Evolutionary conservation across 2,888 invertebrate species (phyloP).

Genomic region (Apantesis nais): DNA sequence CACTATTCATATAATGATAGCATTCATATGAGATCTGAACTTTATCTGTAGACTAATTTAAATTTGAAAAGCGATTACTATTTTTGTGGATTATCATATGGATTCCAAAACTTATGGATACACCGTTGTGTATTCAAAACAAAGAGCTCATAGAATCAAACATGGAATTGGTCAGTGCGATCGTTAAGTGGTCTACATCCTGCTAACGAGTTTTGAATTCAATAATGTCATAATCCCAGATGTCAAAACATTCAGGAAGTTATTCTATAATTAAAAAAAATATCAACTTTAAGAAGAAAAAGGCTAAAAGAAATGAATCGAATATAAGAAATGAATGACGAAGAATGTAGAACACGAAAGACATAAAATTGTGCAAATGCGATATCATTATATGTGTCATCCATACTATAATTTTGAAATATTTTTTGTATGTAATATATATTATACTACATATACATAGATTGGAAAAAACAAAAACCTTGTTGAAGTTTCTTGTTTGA

Average conservation of each 20-base stretch:
- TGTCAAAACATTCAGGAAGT: background rate
- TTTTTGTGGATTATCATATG: no score
- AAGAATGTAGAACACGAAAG: no score
- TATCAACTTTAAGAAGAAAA: no score
- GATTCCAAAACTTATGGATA: conserved; percentile 12
- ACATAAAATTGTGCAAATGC: no score
- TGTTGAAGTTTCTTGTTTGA: no score
- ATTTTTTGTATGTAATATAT: no score
- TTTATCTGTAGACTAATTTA: conserved; percentile 19
- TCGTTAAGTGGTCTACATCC: conserved; percentile 13
- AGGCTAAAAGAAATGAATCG: no score
- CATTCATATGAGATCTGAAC: conserved; percentile 32
- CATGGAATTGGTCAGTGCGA: background rate
- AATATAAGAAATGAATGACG: no score
- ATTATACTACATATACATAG: no score
- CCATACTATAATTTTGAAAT: no score
- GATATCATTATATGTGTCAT: no score
- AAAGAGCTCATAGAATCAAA: background rate
- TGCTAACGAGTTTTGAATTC: background rate
- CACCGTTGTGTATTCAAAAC: background rate
- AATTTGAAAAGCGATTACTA: conserved; percentile 21
- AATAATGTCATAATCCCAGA: background rate
- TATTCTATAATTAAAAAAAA: background rate
- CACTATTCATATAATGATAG: conserved; percentile 36
- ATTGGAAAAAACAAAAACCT: no score